These are phyloP conservation scores for Centropristis striata DNA, from an alignment of 2,113 vertebrate genomes.

Conservation along the genomic window DNA sequence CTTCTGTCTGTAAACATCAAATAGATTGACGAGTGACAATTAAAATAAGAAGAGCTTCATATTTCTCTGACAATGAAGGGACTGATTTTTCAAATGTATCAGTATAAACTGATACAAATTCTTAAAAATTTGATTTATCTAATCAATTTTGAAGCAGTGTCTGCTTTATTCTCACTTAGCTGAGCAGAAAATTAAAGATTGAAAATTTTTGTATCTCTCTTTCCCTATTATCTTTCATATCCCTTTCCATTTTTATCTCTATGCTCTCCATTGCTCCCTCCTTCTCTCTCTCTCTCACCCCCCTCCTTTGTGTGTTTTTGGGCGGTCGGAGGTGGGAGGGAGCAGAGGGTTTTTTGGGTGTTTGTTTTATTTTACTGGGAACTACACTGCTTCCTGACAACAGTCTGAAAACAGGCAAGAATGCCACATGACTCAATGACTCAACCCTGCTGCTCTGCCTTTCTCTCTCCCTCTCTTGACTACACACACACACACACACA, in stretches of 20 bases:
- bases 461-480: conserved; percentile 24
- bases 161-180: not conserved
- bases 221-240: too few relatives aligned
- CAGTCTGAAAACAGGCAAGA: conserved; percentile 84
- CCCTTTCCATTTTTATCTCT: conserved; percentile 8
- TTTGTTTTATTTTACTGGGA: conserved; percentile 77
- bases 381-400: conserved; percentile 83
- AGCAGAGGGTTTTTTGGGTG: conserved; percentile 40
- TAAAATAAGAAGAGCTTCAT: conserved; percentile 21
- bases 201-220: not conserved
- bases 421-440: conserved; percentile 83
- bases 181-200: not conserved
- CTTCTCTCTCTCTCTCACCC: conserved; percentile 12
- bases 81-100: conserved; percentile 9
- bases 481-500: conserved; percentile 19
- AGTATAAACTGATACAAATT: conserved; percentile 2
- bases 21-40: conserved; percentile 55
- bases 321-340: conserved; percentile 31
- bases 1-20: conserved; percentile 32
- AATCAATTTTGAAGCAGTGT: not conserved
- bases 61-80: conserved; percentile 13
- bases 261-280: not conserved
- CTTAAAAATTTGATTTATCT: conserved; percentile 14
- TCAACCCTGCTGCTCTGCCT: conserved; percentile 66
- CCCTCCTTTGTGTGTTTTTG: conserved; percentile 46